Evolutionary conservation across 2,113 vertebrate genomes (phyloP).

Genomic region (Cercocebus atys): DNA sequence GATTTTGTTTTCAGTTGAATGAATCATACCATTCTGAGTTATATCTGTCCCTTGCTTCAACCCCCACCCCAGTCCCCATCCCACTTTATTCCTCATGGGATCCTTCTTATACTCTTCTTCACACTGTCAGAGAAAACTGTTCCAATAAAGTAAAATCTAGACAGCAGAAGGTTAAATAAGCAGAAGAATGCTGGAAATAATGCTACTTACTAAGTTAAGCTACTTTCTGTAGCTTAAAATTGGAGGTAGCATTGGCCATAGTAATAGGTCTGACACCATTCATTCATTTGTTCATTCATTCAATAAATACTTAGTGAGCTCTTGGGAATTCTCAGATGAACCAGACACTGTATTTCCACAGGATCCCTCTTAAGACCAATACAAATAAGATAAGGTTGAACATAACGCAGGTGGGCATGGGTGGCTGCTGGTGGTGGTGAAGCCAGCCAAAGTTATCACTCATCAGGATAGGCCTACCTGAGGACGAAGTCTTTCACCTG

Average conservation of each 20-base stretch:
- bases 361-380: neutral
- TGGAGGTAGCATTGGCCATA: neutral
- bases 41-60: neutral
- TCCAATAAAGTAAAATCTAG: neutral
- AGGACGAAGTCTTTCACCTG: neutral
- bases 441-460: neutral
- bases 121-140: neutral
- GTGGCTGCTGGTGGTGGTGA: neutral
- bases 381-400: neutral
- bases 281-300: neutral
- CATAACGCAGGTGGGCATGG: neutral
- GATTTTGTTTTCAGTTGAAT: neutral
- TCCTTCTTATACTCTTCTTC: neutral
- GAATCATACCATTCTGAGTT: neutral
- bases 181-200: neutral
- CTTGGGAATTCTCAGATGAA: neutral
- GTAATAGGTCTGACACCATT: neutral
- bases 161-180: neutral
- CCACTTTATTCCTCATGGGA: neutral
- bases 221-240: neutral
- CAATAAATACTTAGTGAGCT: neutral
- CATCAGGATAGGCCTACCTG: neutral
- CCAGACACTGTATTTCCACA: neutral
- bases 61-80: rapidly evolving
- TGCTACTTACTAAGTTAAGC: neutral